Evolutionary conservation across 2,113 vertebrate genomes (phyloP), one percentile per base, ranked within the genome.

Genomic region (Seriola rivoliana): DNA sequence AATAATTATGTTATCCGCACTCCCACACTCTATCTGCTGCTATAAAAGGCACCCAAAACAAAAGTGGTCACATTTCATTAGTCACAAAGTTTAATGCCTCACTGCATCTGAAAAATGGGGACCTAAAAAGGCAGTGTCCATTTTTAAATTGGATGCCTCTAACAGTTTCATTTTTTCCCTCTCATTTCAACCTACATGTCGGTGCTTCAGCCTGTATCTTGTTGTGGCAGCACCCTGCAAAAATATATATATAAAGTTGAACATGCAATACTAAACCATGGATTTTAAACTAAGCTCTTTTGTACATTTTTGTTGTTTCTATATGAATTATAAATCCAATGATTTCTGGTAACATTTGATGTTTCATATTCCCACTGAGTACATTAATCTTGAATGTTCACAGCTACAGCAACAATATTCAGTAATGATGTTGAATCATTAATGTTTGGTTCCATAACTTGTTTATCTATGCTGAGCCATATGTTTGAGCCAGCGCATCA

Each of bases 21-120:
- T 38, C 73, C 64, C 46, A 23, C 29, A 17, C 36, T 44, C 23
- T 23, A 8, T 25, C 52, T 65, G 82, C 82, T 69, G 55, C 57
- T 75, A 76, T 76, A 82, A 89, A 90, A 83, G 59, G 66, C 65
- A 82, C 80, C 58, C 86, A 68, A 80, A 91, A 94, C 87, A 93
- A 91, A 89, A 73, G 71, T 62, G 40, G 85, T 93, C 93, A 87
- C 80, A 87, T 92, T 77, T 82, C 66, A 90, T 93, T 90, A 81
- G 75, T 83, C 82, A 46, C 74, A 85, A 54, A 19, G n/a, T 76
- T 77, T 71, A 73, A 83, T 32, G 89, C 84, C 71, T 93, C 92
- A 62, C 67, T 80, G 85, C 84, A 52, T 80, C 65, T 75, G 71
- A 88, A 88, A 83, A 91, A 88, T 38, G 66, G 62, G 16, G 66